Percentiles rank a stretch among this genome's conserved stretches.
Evolutionary conservation across 2,113 vertebrate species (phyloP).

Genomic region (Sprattus sprattus): DNA sequence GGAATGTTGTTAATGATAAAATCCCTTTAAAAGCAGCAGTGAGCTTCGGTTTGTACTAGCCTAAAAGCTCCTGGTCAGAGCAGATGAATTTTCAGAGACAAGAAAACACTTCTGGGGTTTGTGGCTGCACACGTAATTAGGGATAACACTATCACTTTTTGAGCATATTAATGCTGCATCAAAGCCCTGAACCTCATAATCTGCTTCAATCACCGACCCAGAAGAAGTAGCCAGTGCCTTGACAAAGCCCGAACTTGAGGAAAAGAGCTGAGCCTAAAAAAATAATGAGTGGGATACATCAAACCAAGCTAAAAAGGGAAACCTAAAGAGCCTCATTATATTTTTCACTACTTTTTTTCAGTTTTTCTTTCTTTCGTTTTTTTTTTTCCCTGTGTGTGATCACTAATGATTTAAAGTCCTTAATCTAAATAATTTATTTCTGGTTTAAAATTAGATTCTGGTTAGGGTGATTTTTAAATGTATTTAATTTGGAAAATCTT

Average conservation of each 20-base stretch:
- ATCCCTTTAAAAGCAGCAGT: not conserved
- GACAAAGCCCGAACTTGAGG: not conserved
- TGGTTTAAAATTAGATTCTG: constrained; percentile 49
- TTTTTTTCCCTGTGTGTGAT: constrained; percentile 11
- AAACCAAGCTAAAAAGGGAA: constrained; percentile 3
- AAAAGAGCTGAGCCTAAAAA: not conserved
- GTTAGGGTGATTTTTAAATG: constrained; percentile 35
- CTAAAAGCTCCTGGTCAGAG: not conserved
- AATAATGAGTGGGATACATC: constrained; percentile 18
- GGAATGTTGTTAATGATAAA: not conserved
- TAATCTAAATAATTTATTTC: constrained; percentile 60
- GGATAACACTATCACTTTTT: not conserved
- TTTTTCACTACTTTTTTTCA: constrained; percentile 39
- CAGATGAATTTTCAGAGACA: not conserved
- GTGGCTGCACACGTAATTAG: not conserved
- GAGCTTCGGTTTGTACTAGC: not conserved
- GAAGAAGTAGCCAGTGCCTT: not conserved
- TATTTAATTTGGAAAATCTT: constrained; percentile 35
- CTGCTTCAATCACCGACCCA: not conserved
- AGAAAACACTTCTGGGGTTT: not conserved
- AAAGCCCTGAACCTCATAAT: not conserved
- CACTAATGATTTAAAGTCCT: constrained; percentile 47
- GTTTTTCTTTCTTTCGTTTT: constrained; percentile 45
- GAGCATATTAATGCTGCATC: not conserved
- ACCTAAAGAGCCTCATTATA: not conserved